These are phyloP conservation scores for Lepisosteus oculatus DNA, from an alignment of 2,113 vertebrate genomes.

Conservation along the genomic window DNA sequence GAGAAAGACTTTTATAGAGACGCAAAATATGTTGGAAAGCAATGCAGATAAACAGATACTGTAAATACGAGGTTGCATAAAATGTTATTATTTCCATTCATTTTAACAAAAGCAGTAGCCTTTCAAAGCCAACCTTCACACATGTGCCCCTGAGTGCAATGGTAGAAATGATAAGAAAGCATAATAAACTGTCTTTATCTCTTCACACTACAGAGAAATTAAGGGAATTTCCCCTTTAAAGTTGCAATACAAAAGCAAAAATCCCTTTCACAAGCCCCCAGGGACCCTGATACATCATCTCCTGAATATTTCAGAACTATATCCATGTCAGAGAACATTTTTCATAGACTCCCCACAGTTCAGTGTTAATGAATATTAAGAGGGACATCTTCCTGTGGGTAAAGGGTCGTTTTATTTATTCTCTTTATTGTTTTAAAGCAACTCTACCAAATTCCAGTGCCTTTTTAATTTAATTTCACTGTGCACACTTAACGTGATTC, in stretches of 20 bases:
- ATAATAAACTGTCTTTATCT: slow-evolving; percentile 12
- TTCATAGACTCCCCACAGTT: slow-evolving; percentile 43
- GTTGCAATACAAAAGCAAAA: slow-evolving; percentile 37
- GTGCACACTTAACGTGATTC: slow-evolving; percentile 9
- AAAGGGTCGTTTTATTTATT: slow-evolving; percentile 50
- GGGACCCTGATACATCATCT: slow-evolving; percentile 40
- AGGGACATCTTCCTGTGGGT: slow-evolving; percentile 51
- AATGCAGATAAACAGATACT: too few species aligned
- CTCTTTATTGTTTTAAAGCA: slow-evolving; percentile 52
- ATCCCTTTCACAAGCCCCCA: slow-evolving; percentile 32
- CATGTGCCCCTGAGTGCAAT: too few species aligned
- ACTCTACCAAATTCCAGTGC: slow-evolving; percentile 5
- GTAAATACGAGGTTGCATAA: too few species aligned
- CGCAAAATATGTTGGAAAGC: too few species aligned
- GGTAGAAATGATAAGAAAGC: not conserved
- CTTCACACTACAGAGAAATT: slow-evolving; percentile 19
- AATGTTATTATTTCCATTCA: too few species aligned
- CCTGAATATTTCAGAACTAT: slow-evolving; percentile 47
- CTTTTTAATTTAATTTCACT: slow-evolving; percentile 16
- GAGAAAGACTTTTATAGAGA: too few species aligned
- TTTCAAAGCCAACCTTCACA: too few species aligned
- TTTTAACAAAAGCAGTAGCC: too few species aligned
- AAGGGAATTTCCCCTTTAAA: slow-evolving; percentile 28
- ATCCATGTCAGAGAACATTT: slow-evolving; percentile 40
- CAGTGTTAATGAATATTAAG: slow-evolving; percentile 54